phyloP scores from a whole-genome alignment of 2,888 invertebrate species.

The Endotricha flammealis region DNA sequence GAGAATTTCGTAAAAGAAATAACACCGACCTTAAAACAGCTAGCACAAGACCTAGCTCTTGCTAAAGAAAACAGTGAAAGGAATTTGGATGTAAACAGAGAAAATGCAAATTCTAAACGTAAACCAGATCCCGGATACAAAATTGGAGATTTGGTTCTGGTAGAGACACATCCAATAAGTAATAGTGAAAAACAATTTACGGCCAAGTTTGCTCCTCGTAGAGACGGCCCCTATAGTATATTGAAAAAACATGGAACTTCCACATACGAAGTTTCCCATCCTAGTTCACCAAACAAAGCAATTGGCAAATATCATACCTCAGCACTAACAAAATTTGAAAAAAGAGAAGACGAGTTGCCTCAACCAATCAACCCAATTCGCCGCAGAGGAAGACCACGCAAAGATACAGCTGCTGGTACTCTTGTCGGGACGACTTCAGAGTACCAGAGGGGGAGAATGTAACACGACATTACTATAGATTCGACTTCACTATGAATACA shows the following conservation, averaged over 20 bases:
- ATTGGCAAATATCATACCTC: constrained; percentile 4
- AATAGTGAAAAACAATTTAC: constrained; percentile 1
- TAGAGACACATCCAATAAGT: constrained; percentile 6
- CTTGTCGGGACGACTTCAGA: too few relatives aligned
- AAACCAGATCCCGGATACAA: constrained; percentile 6
- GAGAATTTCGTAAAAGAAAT: constrained; percentile 33
- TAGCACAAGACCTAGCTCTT: constrained; percentile 6
- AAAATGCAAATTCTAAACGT: constrained; percentile 2
- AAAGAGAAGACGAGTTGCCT: not conserved
- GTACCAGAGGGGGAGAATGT: too few relatives aligned
- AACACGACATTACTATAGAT: too few relatives aligned
- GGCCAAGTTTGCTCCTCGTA: constrained; percentile 7
- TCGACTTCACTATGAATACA: too few relatives aligned
- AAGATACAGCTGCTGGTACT: not conserved
- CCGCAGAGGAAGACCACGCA: not conserved
- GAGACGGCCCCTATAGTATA: constrained; percentile 12
- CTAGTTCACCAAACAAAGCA: not conserved
- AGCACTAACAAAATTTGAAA: not conserved
- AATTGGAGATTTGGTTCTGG: constrained; percentile 12
- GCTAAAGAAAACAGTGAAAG: constrained; percentile 11
- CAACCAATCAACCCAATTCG: not conserved
- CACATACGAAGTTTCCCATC: constrained; percentile 1
- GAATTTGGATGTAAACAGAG: constrained; percentile 9
- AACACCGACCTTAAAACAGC: constrained; percentile 14
- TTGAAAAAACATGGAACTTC: not conserved